phyloP scores from a whole-genome alignment of 1,140 invertebrate species.

The Heliothis subflexa region DNA sequence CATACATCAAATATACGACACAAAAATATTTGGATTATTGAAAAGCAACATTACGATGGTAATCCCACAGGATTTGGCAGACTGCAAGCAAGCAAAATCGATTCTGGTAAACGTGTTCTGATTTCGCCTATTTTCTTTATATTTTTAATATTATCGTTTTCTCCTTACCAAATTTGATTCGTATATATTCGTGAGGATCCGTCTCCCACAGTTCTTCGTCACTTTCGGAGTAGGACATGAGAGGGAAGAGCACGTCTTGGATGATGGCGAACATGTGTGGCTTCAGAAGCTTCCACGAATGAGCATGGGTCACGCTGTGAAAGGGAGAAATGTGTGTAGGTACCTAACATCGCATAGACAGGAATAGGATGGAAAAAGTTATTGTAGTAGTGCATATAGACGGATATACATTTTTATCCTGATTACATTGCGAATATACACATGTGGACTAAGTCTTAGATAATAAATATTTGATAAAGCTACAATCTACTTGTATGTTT shows the following conservation, averaged over 20 bases:
- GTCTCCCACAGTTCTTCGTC: slow-evolving; percentile 98
- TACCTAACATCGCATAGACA: too few relatives aligned
- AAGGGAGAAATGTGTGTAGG: slow-evolving; percentile 47
- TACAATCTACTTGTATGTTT: too few relatives aligned
- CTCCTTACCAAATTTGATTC: slow-evolving; percentile 95
- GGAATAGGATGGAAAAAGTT: too few relatives aligned
- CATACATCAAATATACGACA: background rate
- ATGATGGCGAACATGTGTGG: slow-evolving; percentile 96
- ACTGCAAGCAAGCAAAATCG: slow-evolving; percentile 25
- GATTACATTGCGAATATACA: too few relatives aligned
- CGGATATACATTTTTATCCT: too few relatives aligned
- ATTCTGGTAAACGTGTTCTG: slow-evolving; percentile 4
- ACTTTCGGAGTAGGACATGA: slow-evolving; percentile 97
- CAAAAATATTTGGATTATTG: background rate
- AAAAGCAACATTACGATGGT: slow-evolving; percentile 5
- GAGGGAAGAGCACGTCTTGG: slow-evolving; percentile 97
- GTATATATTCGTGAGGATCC: slow-evolving; percentile 98
- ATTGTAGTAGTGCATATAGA: too few relatives aligned
- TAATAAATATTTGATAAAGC: too few relatives aligned
- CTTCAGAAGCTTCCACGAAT: slow-evolving; percentile 98
- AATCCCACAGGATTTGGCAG: slow-evolving; percentile 21
- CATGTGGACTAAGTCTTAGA: too few relatives aligned
- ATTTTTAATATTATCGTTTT: background rate
- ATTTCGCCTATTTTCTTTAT: background rate
- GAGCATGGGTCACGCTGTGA: slow-evolving; percentile 92